Evolutionary conservation across 2,797 vertebrate species (phyloP).

Genomic region (Coendou prehensilis): DNA sequence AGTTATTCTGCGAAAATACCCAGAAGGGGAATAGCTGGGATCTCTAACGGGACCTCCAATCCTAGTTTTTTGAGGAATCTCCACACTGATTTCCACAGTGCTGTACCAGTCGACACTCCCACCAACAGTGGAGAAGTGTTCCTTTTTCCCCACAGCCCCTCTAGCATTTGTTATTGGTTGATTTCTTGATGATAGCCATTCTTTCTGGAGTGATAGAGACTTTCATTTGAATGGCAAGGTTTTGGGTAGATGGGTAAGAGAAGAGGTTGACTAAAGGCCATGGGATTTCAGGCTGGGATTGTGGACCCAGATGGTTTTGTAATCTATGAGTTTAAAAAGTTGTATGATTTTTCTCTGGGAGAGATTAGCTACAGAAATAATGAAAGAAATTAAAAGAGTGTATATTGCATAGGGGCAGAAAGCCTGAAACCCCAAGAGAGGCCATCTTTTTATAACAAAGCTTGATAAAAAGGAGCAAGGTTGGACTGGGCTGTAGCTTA

Average conservation of each 20-base stretch:
- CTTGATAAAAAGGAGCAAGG: background rate
- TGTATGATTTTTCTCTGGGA: constrained; percentile 13
- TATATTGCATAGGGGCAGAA: constrained; percentile 5
- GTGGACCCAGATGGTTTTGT: background rate
- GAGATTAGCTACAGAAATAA: constrained; percentile 9
- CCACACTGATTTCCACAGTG: too few species aligned
- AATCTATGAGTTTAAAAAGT: background rate
- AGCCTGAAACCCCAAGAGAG: background rate
- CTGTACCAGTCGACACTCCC: too few species aligned
- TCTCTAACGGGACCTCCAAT: too few species aligned
- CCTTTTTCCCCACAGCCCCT: too few species aligned
- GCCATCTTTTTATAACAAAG: background rate
- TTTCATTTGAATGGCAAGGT: background rate
- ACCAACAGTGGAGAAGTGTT: too few species aligned
- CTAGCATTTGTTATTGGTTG: too few species aligned
- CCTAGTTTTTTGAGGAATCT: too few species aligned
- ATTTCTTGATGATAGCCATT: too few species aligned
- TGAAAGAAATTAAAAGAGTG: background rate
- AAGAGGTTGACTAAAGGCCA: background rate
- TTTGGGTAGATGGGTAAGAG: background rate
- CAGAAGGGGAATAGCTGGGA: too few species aligned
- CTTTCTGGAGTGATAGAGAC: background rate
- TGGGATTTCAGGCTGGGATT: constrained; percentile 9
- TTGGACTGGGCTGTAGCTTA: background rate
- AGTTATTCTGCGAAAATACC: too few species aligned